Conservation (phyloP, 2,113 vertebrate genomes). For the Emydura subglobosa region DNA sequence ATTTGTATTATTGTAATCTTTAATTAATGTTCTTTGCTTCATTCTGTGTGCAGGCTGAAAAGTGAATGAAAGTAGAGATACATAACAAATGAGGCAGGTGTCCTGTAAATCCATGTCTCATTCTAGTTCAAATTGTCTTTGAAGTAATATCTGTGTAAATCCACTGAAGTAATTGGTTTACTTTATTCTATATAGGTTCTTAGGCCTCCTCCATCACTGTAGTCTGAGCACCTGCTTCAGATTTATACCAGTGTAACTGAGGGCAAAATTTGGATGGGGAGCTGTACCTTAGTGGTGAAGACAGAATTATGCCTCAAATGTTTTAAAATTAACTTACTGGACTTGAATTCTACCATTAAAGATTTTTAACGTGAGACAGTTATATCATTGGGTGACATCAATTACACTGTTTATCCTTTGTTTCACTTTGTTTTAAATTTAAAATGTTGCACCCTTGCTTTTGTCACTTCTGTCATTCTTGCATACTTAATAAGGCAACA, state of each 20-base stretch:
- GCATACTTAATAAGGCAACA: background rate
- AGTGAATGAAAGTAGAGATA: background rate
- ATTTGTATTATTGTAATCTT: background rate
- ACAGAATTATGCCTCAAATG: background rate
- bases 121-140: background rate
- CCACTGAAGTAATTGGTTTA: background rate
- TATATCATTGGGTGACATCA: background rate
- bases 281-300: background rate
- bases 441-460: background rate
- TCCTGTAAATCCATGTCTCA: background rate
- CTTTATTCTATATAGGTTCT: background rate
- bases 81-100: accelerated
- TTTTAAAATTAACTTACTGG: background rate
- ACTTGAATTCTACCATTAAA: too few species aligned
- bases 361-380: background rate
- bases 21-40: background rate
- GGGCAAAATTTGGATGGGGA: background rate
- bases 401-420: background rate
- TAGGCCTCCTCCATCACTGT: background rate
- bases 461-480: background rate
- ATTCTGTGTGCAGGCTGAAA: background rate
- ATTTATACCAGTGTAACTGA: background rate
- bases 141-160: background rate
- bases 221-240: background rate
- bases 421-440: background rate